Percentiles rank a stretch among this genome's conserved stretches.
phyloP scores from a whole-genome alignment of 2,888 invertebrate genomes.

The Scaptomyza flava region DNA sequence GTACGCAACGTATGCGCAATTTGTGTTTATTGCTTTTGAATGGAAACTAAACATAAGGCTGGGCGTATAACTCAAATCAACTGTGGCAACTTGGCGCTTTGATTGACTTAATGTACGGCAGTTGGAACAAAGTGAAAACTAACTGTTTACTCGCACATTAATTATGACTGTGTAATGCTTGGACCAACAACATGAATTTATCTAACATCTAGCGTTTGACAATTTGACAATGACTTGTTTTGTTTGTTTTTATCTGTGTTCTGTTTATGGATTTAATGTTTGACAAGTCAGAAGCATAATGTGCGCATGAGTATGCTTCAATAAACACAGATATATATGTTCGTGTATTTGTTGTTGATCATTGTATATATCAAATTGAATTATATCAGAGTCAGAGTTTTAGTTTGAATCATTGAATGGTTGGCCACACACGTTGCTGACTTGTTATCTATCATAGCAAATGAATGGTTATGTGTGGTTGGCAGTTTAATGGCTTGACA shows the following conservation, averaged over 20 bases:
- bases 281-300: constrained; percentile 9
- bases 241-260: neutral
- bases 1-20: constrained; percentile 58
- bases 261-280: constrained; percentile 34
- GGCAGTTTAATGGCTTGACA: constrained; percentile 62
- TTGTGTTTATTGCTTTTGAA: constrained; percentile 1
- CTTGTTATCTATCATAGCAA: constrained; percentile 37
- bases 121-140: constrained; percentile 16
- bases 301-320: constrained; percentile 21
- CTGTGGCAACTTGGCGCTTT: constrained; percentile 52
- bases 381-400: constrained; percentile 53
- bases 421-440: constrained; percentile 60
- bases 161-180: constrained; percentile 48
- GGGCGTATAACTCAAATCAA: neutral
- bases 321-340: neutral
- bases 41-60: too few species aligned
- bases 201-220: constrained; percentile 35
- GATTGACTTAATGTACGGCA: constrained; percentile 58
- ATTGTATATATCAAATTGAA: constrained; percentile 64
- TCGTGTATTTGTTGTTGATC: constrained; percentile 12
- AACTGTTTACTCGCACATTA: constrained; percentile 60
- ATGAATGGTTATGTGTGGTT: constrained; percentile 4
- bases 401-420: constrained; percentile 8
- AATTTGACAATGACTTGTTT: constrained; percentile 36
- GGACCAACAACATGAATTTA: constrained; percentile 25